Base-by-base conservation (phyloP, 2,888 invertebrate genomes). In the Poecilus cupreus region DNA sequence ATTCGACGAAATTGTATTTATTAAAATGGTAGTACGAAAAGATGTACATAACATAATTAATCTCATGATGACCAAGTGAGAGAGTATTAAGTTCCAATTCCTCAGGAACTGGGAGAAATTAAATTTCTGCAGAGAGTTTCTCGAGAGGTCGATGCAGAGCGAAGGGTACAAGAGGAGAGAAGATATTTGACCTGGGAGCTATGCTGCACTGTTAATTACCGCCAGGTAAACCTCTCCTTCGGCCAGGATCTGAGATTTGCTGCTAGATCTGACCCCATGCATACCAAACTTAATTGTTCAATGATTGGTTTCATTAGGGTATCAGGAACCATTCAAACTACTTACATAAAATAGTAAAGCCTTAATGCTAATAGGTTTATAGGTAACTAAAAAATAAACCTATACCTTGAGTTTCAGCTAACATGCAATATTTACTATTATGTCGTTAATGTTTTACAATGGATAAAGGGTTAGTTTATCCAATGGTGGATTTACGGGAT, bases 151-250 rank as follows among this genome's bases (percentile, higher is more conserved):
- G 8, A 43, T 13, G 43, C n/a, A 22, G n/a, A 46, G 24, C 6
- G 8, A 22, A 11, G 43, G 24, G 46, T 6, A 70, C 39, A 70
- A 20, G 20, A 18, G 39, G 16, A 46, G 51, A 18, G 8, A 4
- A 3, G 16, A 8, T 51, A 51, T 51, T 20, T 10, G 72, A 60
- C 68, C 68, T 54, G 18, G 4, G 26, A 49, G 74, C 49, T 8
- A 74, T 26, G 22, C n/a, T 51, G 32, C 26, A 54, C 75, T 75
- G 75, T 75, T 75, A 75, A 75, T 75, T 75, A 75, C 43, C 1
- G 6, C 13, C 32, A 75, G 75, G 54, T 75, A 75, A 49, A 49
- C 51, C 75, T 3, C 22, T 75, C 16, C 75, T 26, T 68, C 24
- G 39, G 64, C 32, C 37, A 37, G 16, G 64, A 18, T 51, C 32